Base-by-base conservation (phyloP, 2,113 vertebrate genomes). In the Eublepharis macularius region DNA sequence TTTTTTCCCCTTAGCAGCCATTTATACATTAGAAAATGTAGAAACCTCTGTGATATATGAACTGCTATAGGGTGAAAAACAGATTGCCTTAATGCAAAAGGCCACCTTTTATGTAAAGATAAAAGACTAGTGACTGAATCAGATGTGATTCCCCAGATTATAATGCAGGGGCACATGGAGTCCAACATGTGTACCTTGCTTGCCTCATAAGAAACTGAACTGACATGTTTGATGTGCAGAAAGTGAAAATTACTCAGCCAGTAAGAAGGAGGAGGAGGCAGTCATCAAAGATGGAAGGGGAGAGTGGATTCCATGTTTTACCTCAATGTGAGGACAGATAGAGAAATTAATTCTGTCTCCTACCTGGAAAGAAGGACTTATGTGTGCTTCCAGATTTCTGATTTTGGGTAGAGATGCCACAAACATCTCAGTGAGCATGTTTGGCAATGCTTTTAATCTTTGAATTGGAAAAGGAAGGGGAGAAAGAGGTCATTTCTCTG, bases 71-170 rank as follows among this genome's bases (percentile, higher is more conserved):
- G 39, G 24, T 49, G 54, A 39, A 36, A 74, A 73, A 68, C 36
- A 76, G 57, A 65, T 83, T 85, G 43, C 1, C 2, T 16, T 17
- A 81, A 69, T 54, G 57, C n/a, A 72, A 32, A 70, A 13, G 80
- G 29, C 12, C 86, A 0, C 47, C 80, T 88, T 60, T 11, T 57
- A 2, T 29, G 3, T 84, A 0, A 57, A 12, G 12, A 82, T 80
- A 65, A 70, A 10, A 83, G 90, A 81, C 2, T 82, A 36, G 32
- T 76, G 1, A 69, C 92, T 81, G 47, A 84, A 76, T 10, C 78
- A 19, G 86, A 86, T 69, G 76, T 36, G 68, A 9, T 85, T 7
- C 8, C 34, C n/a, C n/a, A 16, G 19, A 17, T 70, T 70, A 47
- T 4, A 4, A 1, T 29, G 21, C 45, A 51, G 19, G 13, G 45